A percentile compares a stretch with the other conserved stretches of the same genome.
phyloP scores from a whole-genome alignment of 2,113 vertebrate species.

The Tragelaphus buxtoni region DNA sequence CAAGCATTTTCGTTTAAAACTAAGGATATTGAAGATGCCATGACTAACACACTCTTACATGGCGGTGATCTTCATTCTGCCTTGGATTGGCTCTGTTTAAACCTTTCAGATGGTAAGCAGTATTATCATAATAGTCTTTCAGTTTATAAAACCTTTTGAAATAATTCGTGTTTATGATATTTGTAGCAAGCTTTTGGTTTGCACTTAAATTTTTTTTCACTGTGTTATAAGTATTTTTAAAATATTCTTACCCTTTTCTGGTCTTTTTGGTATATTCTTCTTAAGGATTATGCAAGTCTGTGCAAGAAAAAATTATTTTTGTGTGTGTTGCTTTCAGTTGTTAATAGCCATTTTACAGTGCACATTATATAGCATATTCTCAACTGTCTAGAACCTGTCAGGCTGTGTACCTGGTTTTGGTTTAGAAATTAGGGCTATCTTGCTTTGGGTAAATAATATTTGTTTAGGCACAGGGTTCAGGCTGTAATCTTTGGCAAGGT shows the following conservation, averaged over 20 bases:
- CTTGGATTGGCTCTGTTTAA: slow-evolving; percentile 98
- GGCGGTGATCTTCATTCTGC: slow-evolving; percentile 98
- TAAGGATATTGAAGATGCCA: slow-evolving; percentile 96
- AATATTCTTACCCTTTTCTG: neutral
- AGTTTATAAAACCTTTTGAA: slow-evolving; percentile 4
- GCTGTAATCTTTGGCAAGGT: neutral
- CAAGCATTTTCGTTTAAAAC: slow-evolving; percentile 93
- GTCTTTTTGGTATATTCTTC: neutral
- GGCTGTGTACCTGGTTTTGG: neutral
- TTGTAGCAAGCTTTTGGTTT: neutral
- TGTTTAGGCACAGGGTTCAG: neutral
- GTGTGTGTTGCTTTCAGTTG: neutral
- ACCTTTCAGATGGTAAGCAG: slow-evolving; percentile 91
- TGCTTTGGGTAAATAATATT: neutral
- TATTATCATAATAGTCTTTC: neutral
- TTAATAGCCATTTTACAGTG: neutral
- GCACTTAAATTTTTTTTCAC: neutral
- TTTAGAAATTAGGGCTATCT: neutral
- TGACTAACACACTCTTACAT: slow-evolving; percentile 93
- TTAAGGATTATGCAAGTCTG: neutral
- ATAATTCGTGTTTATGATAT: neutral
- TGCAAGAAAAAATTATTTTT: neutral
- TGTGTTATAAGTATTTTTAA: neutral
- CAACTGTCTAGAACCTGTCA: neutral
- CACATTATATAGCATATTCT: neutral